phyloP scores from a whole-genome alignment of 1,140 invertebrate genomes.

The Drosophila auraria region DNA sequence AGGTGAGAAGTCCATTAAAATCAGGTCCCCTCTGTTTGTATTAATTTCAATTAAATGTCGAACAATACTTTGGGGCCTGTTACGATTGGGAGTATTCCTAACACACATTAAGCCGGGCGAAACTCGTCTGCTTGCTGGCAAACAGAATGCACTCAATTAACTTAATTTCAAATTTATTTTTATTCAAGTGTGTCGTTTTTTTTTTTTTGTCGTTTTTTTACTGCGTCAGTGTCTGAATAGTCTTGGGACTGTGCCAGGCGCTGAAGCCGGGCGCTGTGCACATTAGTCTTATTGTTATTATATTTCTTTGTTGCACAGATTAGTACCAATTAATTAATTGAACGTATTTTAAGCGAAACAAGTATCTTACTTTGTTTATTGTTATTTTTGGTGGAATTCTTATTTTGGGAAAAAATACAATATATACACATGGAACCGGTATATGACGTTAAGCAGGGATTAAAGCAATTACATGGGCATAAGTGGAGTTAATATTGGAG shows the following conservation, averaged over 20 bases:
- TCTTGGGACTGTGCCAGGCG: slow-evolving; percentile 40
- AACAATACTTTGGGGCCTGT: slow-evolving; percentile 43
- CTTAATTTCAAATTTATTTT: slow-evolving; percentile 44
- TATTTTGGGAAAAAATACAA: slow-evolving; percentile 19
- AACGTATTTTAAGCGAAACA: slow-evolving; percentile 58
- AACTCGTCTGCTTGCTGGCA: slow-evolving; percentile 61
- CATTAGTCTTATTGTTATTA: slow-evolving; percentile 47
- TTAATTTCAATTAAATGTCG: slow-evolving; percentile 58
- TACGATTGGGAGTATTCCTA: slow-evolving; percentile 57
- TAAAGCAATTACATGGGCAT: slow-evolving; percentile 22
- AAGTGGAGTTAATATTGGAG: slow-evolving; percentile 13
- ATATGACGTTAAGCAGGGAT: slow-evolving; percentile 8
- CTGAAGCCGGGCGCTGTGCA: slow-evolving; percentile 12
- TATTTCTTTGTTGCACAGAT: slow-evolving; percentile 54
- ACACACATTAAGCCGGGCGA: slow-evolving; percentile 41
- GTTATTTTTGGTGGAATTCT: slow-evolving; percentile 17
- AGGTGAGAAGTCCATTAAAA: slow-evolving; percentile 65
- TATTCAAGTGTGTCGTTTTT: slow-evolving; percentile 25
- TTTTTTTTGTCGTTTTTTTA: slow-evolving; percentile 6
- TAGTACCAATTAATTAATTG: slow-evolving; percentile 62
- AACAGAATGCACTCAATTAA: slow-evolving; percentile 69
- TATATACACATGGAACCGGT: slow-evolving; percentile 14
- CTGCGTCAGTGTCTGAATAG: slow-evolving; percentile 15
- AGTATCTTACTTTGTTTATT: slow-evolving; percentile 50
- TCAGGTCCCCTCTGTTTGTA: slow-evolving; percentile 28